Evolutionary conservation across 2,797 vertebrate species (phyloP).

Genomic region (Cynopterus sphinx): DNA sequence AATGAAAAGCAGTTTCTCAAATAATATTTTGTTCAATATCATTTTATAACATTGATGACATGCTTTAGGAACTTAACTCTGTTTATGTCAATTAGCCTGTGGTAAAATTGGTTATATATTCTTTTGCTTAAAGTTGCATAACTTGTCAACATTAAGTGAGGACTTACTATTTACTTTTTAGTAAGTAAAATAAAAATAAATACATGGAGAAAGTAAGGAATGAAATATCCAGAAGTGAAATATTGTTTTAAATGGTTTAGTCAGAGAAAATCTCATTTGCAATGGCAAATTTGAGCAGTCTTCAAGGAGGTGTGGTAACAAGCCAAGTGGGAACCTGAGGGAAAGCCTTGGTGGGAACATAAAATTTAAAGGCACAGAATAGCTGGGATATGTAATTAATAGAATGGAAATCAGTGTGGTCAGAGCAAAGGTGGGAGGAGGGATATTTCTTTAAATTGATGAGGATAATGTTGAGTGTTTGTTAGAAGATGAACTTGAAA

Average conservation of each 20-base stretch:
- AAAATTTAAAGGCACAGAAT: neutral
- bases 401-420: neutral
- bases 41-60: too few species aligned
- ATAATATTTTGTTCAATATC: too few species aligned
- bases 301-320: neutral
- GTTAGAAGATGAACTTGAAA: neutral
- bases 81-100: too few species aligned
- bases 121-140: too few species aligned
- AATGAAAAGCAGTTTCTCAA: too few species aligned
- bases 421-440: neutral
- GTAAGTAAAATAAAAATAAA: too few species aligned
- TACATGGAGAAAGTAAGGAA: neutral
- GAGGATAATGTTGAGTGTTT: neutral
- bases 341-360: neutral
- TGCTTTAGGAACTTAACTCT: too few species aligned
- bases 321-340: neutral
- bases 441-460: neutral
- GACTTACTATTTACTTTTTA: too few species aligned
- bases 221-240: neutral
- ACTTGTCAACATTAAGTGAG: too few species aligned
- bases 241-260: neutral
- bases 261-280: neutral
- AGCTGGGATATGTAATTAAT: neutral
- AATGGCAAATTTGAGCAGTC: too few species aligned
- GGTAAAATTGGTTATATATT: too few species aligned